These are phyloP conservation scores for Aegotheles bennettii DNA, from an alignment of 2,113 vertebrate genomes.

Conservation along the genomic window DNA sequence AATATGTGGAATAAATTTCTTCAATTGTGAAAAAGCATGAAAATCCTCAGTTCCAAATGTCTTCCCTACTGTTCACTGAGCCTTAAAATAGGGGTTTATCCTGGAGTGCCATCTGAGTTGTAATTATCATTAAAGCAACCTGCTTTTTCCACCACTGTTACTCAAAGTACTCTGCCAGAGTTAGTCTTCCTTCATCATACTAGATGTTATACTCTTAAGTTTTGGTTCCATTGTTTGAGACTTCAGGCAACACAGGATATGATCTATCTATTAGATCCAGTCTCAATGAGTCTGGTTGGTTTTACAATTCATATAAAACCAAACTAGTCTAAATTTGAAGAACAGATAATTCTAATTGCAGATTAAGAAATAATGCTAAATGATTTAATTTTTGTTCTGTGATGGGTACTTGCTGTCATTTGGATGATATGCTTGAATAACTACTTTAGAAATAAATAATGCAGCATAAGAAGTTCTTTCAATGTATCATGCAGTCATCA, in stretches of 20 bases:
- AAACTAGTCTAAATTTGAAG: neutral
- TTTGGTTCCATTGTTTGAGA: neutral
- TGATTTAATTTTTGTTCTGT: neutral
- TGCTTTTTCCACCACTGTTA: neutral
- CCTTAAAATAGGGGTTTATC: neutral
- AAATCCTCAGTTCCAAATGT: neutral
- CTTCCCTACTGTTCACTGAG: neutral
- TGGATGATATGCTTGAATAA: neutral
- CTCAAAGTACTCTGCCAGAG: neutral
- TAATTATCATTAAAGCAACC: neutral
- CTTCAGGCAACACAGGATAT: neutral
- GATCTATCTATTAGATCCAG: neutral
- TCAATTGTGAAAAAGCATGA: neutral
- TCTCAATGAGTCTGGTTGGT: neutral
- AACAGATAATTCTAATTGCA: neutral
- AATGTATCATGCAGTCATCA: neutral
- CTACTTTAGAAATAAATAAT: neutral
- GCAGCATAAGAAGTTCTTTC: neutral
- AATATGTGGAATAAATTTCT: neutral
- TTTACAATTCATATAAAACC: neutral
- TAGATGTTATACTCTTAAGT: neutral
- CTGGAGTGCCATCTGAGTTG: neutral
- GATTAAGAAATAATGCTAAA: neutral
- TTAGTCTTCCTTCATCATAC: neutral
- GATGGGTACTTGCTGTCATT: neutral